Base-by-base conservation (phyloP, 2,113 vertebrate species). In the Nothoprocta perdicaria region DNA sequence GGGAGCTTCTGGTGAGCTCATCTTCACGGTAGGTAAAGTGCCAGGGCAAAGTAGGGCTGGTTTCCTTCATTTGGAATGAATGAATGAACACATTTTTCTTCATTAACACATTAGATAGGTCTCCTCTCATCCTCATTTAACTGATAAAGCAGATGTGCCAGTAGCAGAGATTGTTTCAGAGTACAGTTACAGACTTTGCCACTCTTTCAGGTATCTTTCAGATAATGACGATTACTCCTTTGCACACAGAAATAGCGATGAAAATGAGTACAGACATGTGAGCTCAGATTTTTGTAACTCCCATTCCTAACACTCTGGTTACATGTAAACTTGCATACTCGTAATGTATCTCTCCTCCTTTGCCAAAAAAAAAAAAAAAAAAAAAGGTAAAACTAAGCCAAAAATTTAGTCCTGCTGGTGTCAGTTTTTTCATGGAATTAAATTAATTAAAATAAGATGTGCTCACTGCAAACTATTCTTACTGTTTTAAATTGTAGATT, bases 401-500 rank as follows among this genome's bases (percentile, higher is more conserved):
- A 71, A 92, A 83, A 71, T 77, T n/a, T 63, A 68, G 24, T 12
- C 46, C 69, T 87, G 29, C 5, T 50, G 0, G 14, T 46, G 29
- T 72, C 29, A 69, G 2, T 31, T n/a, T 46, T 84, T 90, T 73
- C 62, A 65, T 21, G 5, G 4, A 66, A 84, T 72, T 18, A 61
- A 78, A 68, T 52, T 15, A 52, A 73, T 62, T 46, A 3, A 45
- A 82, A 48, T 61, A 57, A 65, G 10, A 43, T 46, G 7, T 87
- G 18, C 40, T 93, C 79, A 90, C 27, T 65, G 21, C 67, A 9
- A 45, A 46, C 45, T 24, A 26, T 58, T 79, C 84, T 65, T 80
- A 83, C 38, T 88, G 23, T 72, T 96, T 97, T 95, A 73, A 88
- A 88, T 98, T 97, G 46, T 94, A 99, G 99, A 99, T 96, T 99